phyloP scores from a whole-genome alignment of 64 coral and sea anemone genomes.

The Exaiptasia diaphana region DNA sequence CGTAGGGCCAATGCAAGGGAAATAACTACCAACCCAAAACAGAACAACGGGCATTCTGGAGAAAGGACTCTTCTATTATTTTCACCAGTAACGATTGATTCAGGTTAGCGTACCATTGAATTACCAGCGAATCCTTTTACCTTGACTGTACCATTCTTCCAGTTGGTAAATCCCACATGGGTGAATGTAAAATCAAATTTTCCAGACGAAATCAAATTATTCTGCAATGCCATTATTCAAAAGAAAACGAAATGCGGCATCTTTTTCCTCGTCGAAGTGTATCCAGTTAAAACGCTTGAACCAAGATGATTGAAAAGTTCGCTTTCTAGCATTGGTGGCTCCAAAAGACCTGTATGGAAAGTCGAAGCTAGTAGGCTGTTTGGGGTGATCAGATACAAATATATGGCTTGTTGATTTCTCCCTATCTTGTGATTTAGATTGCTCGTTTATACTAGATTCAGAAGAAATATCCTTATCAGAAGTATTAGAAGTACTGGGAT shows the following conservation, averaged over 20 bases:
- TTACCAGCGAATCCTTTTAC: not conserved
- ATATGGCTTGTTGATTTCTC: not conserved
- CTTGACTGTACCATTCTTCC: not conserved
- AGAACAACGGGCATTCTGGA: no score
- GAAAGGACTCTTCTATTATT: no score
- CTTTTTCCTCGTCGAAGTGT: constrained; percentile 14
- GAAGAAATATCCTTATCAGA: not conserved
- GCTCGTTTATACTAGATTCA: not conserved
- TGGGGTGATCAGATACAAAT: not conserved
- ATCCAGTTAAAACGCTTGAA: constrained; percentile 8
- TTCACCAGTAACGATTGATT: no score
- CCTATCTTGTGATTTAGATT: not conserved
- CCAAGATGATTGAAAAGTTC: constrained; percentile 8
- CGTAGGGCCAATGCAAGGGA: no score
- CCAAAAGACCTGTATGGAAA: not conserved
- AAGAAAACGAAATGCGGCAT: constrained; percentile 4
- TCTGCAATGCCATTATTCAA: constrained; percentile 6
- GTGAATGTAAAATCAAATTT: not conserved
- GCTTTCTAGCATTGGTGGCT: not conserved
- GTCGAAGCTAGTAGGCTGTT: constrained; percentile 8
- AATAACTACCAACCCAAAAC: no score
- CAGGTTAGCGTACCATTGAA: not conserved
- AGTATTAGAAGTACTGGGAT: not conserved
- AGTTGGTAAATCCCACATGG: not conserved
- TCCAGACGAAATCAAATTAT: not conserved